phyloP scores from a whole-genome alignment of 2,113 vertebrate species.

The Paralichthys olivaceus region DNA sequence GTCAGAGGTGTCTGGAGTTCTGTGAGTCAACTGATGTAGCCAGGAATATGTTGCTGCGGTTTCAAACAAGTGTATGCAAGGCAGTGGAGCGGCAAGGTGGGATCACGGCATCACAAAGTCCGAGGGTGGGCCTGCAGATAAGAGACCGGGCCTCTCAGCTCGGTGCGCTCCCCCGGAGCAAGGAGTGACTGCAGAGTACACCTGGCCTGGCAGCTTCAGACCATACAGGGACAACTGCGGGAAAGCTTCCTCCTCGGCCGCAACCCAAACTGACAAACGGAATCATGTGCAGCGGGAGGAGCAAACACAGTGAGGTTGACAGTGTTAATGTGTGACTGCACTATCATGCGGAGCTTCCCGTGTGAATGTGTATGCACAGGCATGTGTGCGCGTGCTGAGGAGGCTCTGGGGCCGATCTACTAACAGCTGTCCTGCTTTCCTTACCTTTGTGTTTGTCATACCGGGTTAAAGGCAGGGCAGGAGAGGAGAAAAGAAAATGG shows the following conservation, averaged over 20 bases:
- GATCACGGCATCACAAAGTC: slow-evolving; percentile 32
- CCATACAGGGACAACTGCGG: slow-evolving; percentile 53
- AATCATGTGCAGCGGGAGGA: slow-evolving; percentile 59
- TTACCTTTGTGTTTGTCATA: slow-evolving; percentile 70
- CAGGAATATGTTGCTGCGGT: slow-evolving; percentile 10
- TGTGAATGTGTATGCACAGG: slow-evolving; percentile 1
- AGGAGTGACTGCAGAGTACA: slow-evolving; percentile 75
- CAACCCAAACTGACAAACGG: slow-evolving; percentile 66
- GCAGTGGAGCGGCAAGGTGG: slow-evolving; percentile 25
- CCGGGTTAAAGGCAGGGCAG: slow-evolving; percentile 53
- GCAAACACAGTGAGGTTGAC: slow-evolving; percentile 53
- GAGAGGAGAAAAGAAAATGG: slow-evolving; percentile 30
- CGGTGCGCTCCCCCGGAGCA: slow-evolving; percentile 19
- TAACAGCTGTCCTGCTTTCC: slow-evolving; percentile 63
- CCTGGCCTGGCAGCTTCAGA: slow-evolving; percentile 71
- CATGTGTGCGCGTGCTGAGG: neutral
- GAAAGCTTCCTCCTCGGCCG: slow-evolving; percentile 52
- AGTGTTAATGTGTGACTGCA: slow-evolving; percentile 54
- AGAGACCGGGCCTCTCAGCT: slow-evolving; percentile 22
- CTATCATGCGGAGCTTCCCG: slow-evolving; percentile 45
- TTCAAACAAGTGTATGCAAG: slow-evolving; percentile 22
- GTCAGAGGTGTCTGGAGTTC: slow-evolving; percentile 38
- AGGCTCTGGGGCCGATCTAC: slow-evolving; percentile 25
- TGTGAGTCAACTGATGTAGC: slow-evolving; percentile 23
- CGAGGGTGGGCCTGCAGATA: slow-evolving; percentile 43